Evolutionary conservation across 2,888 invertebrate species (phyloP), one percentile per base, ranked within the genome.

Genomic region (Spodoptera exigua): DNA sequence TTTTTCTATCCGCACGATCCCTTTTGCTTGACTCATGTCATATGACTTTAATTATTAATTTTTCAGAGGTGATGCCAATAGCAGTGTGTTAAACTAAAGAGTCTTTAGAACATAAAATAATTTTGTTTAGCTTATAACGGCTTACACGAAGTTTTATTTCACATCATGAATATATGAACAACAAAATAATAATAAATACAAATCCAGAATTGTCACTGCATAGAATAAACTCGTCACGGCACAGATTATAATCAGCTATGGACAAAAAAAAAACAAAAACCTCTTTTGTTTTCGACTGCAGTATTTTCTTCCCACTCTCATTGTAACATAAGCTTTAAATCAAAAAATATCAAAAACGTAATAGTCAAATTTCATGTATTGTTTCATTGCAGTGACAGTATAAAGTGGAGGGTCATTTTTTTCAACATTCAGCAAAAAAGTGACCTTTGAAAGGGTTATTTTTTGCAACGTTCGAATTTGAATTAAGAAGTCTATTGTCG

Each of bases 281-380:
- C 44, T 72, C 81, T 74, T 84, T 88, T 87, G 85, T 87, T 73
- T 82, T 49, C 43, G 64, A 75, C 65, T 55, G 35, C 56, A 63
- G 61, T 53, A 88, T 89, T 90, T 85, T 81, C 83, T 80, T 80
- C 79, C 76, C 82, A 82, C 80, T 84, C 76, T 83, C 82, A 85
- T 87, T 86, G 78, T 86, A 87, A 84, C 74, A 83, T 79, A 84
- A 79, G 86, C 85, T 87, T 87, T 92, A 92, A 93, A 92, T 92
- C 91, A 93, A 90, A 86, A 86, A 74, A 61, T 85, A 83, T 89
- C 83, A 90, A 89, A 89, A 27, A 84, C 87, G 82, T 78, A 68
- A 87, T 90, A 88, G 89, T 90, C 90, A 85, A 90, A 92, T 91
- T 92, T 90, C 90, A 78, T 70, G 81, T 78, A 83, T 93, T 93